Evolutionary conservation across 1,140 invertebrate genomes (phyloP), one percentile per base, ranked within the genome.

Genomic region (Drosophila littoralis): DNA sequence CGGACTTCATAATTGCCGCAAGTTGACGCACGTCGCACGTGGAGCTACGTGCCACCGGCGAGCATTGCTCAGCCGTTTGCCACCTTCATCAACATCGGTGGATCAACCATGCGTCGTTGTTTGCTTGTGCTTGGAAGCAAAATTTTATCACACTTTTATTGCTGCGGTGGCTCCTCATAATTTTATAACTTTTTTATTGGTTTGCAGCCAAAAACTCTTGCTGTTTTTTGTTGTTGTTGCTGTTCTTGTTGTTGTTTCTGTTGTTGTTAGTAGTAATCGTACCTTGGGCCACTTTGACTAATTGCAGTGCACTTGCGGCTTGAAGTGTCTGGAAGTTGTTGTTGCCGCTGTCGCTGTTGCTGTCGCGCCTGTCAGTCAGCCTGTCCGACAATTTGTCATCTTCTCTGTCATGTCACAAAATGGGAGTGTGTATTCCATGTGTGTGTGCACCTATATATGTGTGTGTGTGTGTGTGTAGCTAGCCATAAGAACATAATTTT

Each of bases 381-480:
- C 63, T 71, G 85, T 84, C 71, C 67, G 60, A 81, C 81, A 89
- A 89, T 89, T 89, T 89, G 84, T 89, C 84, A 90, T 90, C 84
- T 89, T 89, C 81, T 90, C 74, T 89, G 83, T 89, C 84, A 81
- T 63, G 55, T 89, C 80, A 79, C 75, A 75, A 81, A 81, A 81
- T 76, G 77, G 40, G 70, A 63, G 72, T 64, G 64, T 67, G 52
- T 50, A 15, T 60, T 43, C 17, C 36, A 28, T 50, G 2, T 43
- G 38, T 46, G 46, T 58, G 55, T 69, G 45, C 13, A 28, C 8
- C 57, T n/a, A n/a, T 46, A 38, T 50, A 52, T 74, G 59, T 73
- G 17, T 57, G 45, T 61, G 12, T 42, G 35, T 50, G 61, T 35
- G 51, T 67, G 46, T 67, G 15, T 17, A n/a, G 33, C 40, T 45